Evolutionary conservation across 2,113 vertebrate genomes (phyloP), one percentile per base, ranked within the genome.

Genomic region (Gymnocephalus cernua): DNA sequence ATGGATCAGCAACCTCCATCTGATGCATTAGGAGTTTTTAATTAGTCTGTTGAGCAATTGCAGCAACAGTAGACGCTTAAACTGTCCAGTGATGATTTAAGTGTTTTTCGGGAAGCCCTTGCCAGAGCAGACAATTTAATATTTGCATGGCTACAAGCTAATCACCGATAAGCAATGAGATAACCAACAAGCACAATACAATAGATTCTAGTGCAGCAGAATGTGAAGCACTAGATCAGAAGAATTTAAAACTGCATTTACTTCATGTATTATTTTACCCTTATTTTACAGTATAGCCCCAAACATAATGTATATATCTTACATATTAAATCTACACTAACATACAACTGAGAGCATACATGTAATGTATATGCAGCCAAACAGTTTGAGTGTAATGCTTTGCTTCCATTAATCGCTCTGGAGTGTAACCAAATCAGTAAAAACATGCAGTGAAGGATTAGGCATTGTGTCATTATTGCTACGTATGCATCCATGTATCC

Each of bases 401-500:
- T 62, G 53, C 50, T 51, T 66, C 57, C 6, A 29, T 77, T 70
- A 53, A 91, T 87, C 77, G 77, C 67, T 73, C 44, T 84, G 64
- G 77, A 81, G 14, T 38, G 70, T 44, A 62, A 84, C 77, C 64
- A 85, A 79, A 89, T 87, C 87, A 88, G 85, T 57, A 89, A 62
- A 88, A 54, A 48, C 79, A 71, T 10, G 23, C 72, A 71, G 70
- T 48, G 82, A 82, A 67, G 81, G 87, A 90, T 80, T 86, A 81
- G 74, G 82, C 63, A 87, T 71, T 1, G 7, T 80, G 84, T 91
- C 87, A 82, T 83, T 88, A 64, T 61, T 77, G 67, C 82, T 89
- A 88, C 91, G 83, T 59, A 80, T 57, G 80, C 71, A 83, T 84
- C 82, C 85, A 80, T 83, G 89, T 82, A 73, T 85, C 88, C 91